phyloP scores from a whole-genome alignment of 2,113 vertebrate species.

The Anser cygnoides region DNA sequence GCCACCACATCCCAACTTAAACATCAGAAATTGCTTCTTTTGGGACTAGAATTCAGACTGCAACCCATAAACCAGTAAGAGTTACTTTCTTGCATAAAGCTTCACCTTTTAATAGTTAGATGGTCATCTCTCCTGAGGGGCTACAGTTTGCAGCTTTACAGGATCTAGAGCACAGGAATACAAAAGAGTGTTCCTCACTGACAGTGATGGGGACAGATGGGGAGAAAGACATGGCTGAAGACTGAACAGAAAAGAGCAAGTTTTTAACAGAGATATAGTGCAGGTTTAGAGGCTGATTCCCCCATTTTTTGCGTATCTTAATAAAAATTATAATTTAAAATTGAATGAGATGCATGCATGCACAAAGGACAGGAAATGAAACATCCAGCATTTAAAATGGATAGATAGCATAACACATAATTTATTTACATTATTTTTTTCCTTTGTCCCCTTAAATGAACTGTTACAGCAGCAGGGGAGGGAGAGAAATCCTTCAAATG shows the following conservation, averaged over 20 bases:
- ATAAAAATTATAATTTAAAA: neutral
- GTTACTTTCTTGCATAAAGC: neutral
- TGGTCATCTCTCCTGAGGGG: neutral
- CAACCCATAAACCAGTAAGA: neutral
- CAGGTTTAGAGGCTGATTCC: neutral
- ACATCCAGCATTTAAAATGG: neutral
- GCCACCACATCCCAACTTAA: neutral
- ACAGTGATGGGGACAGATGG: neutral
- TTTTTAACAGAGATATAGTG: neutral
- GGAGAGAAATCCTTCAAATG: slow-evolving; percentile 41
- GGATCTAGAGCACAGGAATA: neutral
- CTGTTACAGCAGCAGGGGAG: slow-evolving; percentile 43
- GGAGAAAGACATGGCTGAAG: neutral
- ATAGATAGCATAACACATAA: neutral
- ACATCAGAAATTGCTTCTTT: neutral
- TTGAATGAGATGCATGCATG: neutral
- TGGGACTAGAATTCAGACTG: neutral
- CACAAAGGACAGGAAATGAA: slow-evolving; percentile 44
- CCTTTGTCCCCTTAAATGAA: slow-evolving; percentile 57
- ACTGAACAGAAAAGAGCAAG: neutral
- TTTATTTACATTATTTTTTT: slow-evolving; percentile 47
- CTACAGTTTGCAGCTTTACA: neutral
- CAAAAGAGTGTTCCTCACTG: neutral
- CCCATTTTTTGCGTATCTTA: neutral
- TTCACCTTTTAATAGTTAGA: neutral